Base-by-base conservation (phyloP, 2,888 invertebrate genomes). In the Pycnomerus fuliginosus region DNA sequence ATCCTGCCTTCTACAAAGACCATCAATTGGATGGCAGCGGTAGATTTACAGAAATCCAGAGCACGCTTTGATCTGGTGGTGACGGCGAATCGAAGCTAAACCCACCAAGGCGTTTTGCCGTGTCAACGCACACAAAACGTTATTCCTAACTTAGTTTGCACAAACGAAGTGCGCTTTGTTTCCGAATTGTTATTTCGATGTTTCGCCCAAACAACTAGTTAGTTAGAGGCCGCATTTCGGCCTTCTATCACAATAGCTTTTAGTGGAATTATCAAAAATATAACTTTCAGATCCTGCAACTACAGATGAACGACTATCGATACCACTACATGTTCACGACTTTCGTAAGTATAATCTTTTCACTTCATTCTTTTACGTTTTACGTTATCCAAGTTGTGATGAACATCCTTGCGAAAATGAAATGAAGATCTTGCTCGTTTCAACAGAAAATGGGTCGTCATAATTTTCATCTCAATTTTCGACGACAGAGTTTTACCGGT, bases 241-340 rank as follows among this genome's bases (percentile, higher is more conserved):
- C n/a, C n/a, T n/a, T n/a, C n/a, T n/a, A n/a, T n/a, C n/a, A n/a
- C n/a, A n/a, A n/a, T n/a, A n/a, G n/a, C n/a, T n/a, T n/a, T n/a
- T n/a, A n/a, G n/a, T n/a, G n/a, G n/a, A n/a, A n/a, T n/a, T n/a
- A n/a, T n/a, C n/a, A n/a, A n/a, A n/a, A n/a, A n/a, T n/a, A n/a
- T n/a, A n/a, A n/a, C 52, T 80, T 81, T 22, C 83, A 96, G 95
- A 92, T 95, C 56, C 75, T 94, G 10, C 92, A 94, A 67, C 77
- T 95, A 5, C 93, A 94, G 72, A 96, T 96, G 95, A 93, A 95
- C 68, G 94, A 94, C 67, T 90, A 92, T 70, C 79, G 90, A 61
- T 95, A 93, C 66, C 95, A 96, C 70, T 96, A 93, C 69, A 87
- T 95, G 76, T 95, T 95, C 67, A 94, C 94, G 10, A 92, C 93